Percentiles rank a stretch among this genome's conserved stretches.
phyloP scores from a whole-genome alignment of 2,113 vertebrate species.

The Willisornis vidua region DNA sequence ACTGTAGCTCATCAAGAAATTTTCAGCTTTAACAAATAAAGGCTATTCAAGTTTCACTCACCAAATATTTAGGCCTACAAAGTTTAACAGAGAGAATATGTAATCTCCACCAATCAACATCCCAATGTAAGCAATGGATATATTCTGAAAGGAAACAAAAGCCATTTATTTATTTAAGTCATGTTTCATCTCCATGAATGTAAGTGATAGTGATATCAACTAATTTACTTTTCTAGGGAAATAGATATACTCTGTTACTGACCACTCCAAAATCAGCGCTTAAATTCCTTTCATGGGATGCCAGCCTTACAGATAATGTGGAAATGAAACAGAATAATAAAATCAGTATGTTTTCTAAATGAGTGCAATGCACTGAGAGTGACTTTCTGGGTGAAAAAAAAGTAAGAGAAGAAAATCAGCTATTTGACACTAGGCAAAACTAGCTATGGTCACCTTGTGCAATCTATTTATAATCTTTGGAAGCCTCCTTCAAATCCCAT shows the following conservation, averaged over 20 bases:
- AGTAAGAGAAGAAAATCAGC: background rate
- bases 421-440: background rate
- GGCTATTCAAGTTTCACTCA: constrained; percentile 72
- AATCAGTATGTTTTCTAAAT: background rate
- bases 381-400: background rate
- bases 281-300: background rate
- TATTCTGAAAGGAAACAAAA: constrained; percentile 81
- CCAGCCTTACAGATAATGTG: background rate
- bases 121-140: constrained; percentile 88
- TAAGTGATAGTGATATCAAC: rapidly evolving
- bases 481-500: background rate
- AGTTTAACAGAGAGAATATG: constrained; percentile 88
- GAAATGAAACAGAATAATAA: background rate
- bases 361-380: background rate
- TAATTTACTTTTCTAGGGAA: background rate
- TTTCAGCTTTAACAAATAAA: constrained; percentile 3
- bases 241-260: background rate
- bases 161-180: background rate
- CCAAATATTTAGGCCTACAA: constrained; percentile 92
- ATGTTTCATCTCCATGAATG: background rate
- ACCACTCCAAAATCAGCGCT: background rate
- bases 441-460: background rate
- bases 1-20: background rate
- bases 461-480: background rate
- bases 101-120: constrained; percentile 93